A percentile compares a stretch with the other conserved stretches of the same genome.
phyloP scores from a whole-genome alignment of 2,113 vertebrate species.

The Ardeotis arabs region DNA sequence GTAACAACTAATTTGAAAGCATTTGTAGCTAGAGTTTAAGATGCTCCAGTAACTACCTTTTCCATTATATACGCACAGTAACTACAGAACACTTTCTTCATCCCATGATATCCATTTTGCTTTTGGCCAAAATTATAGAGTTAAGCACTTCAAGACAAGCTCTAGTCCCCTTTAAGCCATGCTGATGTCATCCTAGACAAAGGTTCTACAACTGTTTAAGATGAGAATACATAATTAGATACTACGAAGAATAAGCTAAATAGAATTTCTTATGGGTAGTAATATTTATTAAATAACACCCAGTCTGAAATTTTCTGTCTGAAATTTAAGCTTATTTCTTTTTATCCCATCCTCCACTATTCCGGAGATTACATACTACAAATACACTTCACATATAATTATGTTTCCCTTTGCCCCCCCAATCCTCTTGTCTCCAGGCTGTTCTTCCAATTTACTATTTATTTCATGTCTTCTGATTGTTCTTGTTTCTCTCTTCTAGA shows the following conservation, averaged over 20 bases:
- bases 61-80: neutral
- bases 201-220: neutral
- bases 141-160: neutral
- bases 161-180: neutral
- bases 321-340: neutral
- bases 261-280: fast-evolving
- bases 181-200: neutral
- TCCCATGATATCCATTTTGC: neutral
- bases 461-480: neutral
- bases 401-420: neutral
- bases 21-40: neutral
- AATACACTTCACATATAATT: neutral
- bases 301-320: neutral
- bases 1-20: neutral
- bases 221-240: neutral
- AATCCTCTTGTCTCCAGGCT: neutral
- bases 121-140: neutral
- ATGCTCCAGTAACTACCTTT: neutral
- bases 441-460: neutral
- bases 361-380: neutral
- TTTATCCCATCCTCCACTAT: neutral
- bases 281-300: neutral
- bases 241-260: neutral
- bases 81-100: neutral
- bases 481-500: neutral